Percentiles rank a stretch among this genome's conserved stretches.
phyloP scores from a whole-genome alignment of 2,888 invertebrate genomes.

The Atrina japonica region DNA sequence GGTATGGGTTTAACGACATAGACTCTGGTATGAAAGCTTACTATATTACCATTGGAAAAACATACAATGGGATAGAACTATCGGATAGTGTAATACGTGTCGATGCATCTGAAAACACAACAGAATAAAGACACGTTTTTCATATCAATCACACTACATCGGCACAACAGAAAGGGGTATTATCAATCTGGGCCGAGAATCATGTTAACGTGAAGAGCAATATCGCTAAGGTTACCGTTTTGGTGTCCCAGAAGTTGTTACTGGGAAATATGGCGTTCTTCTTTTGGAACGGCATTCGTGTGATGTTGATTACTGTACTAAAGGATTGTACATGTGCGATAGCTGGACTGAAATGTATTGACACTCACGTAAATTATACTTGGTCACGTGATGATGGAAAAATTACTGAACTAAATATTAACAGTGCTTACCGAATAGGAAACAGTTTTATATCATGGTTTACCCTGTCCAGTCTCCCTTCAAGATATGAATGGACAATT shows the following conservation, averaged over 20 bases:
- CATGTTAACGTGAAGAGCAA: background rate
- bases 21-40: no score
- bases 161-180: background rate
- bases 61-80: no score
- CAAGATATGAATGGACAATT: constrained; percentile 26
- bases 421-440: background rate
- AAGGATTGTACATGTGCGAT: constrained; percentile 10
- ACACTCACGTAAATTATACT: background rate
- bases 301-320: constrained; percentile 1
- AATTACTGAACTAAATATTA: background rate
- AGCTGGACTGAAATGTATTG: constrained; percentile 11
- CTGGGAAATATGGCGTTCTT: background rate
- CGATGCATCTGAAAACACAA: no score
- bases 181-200: constrained; percentile 1
- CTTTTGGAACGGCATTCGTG: constrained; percentile 4
- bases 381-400: background rate
- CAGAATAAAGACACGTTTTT: background rate
- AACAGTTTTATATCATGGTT: background rate
- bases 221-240: constrained; percentile 1
- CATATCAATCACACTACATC: no score
- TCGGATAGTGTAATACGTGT: no score
- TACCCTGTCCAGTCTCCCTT: background rate
- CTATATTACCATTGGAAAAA: no score
- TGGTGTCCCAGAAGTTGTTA: background rate
- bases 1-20: no score